Base-by-base conservation (phyloP, 2,888 invertebrate species). In the Nomada fabriciana region DNA sequence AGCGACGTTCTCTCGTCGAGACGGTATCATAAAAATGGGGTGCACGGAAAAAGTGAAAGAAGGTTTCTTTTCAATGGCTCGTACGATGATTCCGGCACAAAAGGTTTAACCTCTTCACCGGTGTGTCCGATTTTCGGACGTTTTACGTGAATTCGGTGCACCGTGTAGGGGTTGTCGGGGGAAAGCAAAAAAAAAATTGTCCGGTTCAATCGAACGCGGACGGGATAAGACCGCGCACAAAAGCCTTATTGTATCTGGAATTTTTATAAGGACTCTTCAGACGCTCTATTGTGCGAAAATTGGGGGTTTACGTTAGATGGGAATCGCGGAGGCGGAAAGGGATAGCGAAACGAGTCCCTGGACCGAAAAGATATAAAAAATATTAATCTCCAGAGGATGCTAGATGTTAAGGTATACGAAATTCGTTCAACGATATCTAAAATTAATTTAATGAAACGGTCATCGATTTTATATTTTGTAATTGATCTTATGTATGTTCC, bases 251-350 rank as follows among this genome's bases (percentile, higher is more conserved):
- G 91, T 91, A 77, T 86, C 83, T 84, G 86, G 88, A 88, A 90
- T 91, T 93, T 92, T 91, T 92, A 91, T 89, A 91, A 90, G 90
- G 89, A 89, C 87, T 87, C 89, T 89, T 85, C 81, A 90, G 88
- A 89, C 82, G 88, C 86, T 88, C 91, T 82, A 90, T 92, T 92
- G 92, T 91, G 90, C 91, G 85, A 91, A 91, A 91, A 92, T 92
- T 92, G 90, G 89, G 91, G 90, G 84, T 90, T 89, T 88, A 89
- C 80, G 69, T 78, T 85, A 78, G 83, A 84, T 87, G 81, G 82
- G 83, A 82, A 87, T 89, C 86, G 91, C 90, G 89, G 89, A 89
- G 89, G 90, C 87, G 89, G 88, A 90, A 89, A 90, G 88, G 88
- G 91, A 92, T 91, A 90, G 89, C 89, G 87, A 91, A 92, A 91